These are phyloP conservation scores for Pipistrellus nathusii DNA, from an alignment of 2,797 vertebrate species.

Conservation along the genomic window DNA sequence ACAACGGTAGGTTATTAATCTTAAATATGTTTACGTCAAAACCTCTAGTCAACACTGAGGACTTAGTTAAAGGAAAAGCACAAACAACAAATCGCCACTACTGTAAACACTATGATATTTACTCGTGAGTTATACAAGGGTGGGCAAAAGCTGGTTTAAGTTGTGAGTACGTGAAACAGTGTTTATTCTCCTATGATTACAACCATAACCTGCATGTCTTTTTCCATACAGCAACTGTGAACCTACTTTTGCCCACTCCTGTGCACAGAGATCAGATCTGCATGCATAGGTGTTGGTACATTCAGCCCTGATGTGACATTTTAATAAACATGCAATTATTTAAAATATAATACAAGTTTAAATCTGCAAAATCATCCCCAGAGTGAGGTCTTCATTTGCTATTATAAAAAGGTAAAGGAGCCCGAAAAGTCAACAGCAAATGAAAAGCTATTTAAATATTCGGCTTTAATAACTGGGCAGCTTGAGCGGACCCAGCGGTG, in stretches of 20 bases:
- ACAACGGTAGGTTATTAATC: background rate
- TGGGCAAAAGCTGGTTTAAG: background rate
- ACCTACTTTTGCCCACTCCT: background rate
- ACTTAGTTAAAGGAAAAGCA: background rate
- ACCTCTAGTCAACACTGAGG: background rate
- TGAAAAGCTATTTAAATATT: constrained; percentile 48
- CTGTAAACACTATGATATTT: background rate
- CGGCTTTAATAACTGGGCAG: background rate
- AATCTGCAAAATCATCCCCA: constrained; percentile 27
- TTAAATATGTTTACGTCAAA: background rate
- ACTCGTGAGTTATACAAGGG: background rate
- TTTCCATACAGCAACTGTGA: background rate
- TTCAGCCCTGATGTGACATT: background rate
- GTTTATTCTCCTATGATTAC: background rate
- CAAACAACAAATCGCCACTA: background rate
- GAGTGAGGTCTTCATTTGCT: background rate
- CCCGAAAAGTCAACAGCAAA: constrained; percentile 33
- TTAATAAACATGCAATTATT: background rate
- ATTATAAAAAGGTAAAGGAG: constrained; percentile 29
- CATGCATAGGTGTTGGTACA: background rate
- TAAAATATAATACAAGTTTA: background rate
- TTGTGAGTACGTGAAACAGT: background rate
- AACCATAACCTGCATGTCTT: background rate
- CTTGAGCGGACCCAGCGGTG: background rate
- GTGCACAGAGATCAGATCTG: background rate